A percentile compares a stretch with the other conserved stretches of the same genome.
phyloP scores from a whole-genome alignment of 2,797 vertebrate species.

The Typhlichthys subterraneus region DNA sequence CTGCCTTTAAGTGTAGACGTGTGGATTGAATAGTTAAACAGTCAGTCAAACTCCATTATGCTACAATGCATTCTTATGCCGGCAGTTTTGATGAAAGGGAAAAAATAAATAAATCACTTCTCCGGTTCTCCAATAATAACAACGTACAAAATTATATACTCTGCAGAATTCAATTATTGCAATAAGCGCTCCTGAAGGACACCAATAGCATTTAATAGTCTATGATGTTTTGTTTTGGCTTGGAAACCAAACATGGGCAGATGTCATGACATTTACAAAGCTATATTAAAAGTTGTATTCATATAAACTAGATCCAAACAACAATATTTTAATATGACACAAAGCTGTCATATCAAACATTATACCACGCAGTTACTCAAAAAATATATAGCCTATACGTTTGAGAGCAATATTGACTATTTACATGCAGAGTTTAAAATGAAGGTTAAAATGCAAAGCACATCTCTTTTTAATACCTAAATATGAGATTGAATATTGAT shows the following conservation, averaged over 20 bases:
- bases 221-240: no score
- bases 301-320: no score
- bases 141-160: background rate
- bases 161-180: background rate
- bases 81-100: background rate
- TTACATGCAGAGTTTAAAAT: slow-evolving; percentile 29
- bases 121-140: no score
- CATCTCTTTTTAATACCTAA: slow-evolving; percentile 34
- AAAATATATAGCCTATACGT: background rate
- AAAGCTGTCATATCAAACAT: no score
- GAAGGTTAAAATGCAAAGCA: slow-evolving; percentile 29
- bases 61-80: background rate
- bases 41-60: background rate
- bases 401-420: background rate
- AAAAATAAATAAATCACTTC: no score
- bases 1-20: background rate
- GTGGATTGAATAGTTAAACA: background rate
- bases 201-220: background rate
- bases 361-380: no score
- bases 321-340: no score
- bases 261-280: no score
- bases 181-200: background rate
- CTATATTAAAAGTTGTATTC: no score
- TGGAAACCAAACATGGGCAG: no score
- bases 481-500: slow-evolving; percentile 67